Evolutionary conservation across 1,140 invertebrate genomes (phyloP).

Genomic region (Drosophila chauvacae): DNA sequence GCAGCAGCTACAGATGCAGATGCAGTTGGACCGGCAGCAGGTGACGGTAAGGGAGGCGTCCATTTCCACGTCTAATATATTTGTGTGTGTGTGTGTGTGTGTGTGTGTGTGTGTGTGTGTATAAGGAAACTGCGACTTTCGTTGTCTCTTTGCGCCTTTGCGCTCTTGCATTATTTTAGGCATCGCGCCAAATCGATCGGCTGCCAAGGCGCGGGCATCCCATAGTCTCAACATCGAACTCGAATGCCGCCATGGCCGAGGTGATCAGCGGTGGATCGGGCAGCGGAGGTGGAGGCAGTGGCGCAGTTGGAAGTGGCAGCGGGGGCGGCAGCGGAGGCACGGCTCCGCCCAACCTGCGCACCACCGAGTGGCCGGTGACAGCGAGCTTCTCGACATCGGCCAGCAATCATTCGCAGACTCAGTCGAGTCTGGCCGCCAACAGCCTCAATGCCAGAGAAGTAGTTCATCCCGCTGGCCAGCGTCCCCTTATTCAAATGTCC

Average conservation of each 20-base stretch:
- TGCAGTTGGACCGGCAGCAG: conserved; percentile 94
- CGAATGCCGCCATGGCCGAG: conserved; percentile 83
- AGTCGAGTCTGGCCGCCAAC: conserved; percentile 79
- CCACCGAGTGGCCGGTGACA: conserved; percentile 80
- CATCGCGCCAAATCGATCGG: conserved; percentile 93
- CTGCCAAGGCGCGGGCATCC: conserved; percentile 90
- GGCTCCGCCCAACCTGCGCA: conserved; percentile 71
- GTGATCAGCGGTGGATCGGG: conserved; percentile 69
- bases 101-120: conserved; percentile 42
- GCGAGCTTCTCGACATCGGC: conserved; percentile 70
- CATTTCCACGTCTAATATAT: conserved; percentile 10
- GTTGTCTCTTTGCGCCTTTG: conserved; percentile 35
- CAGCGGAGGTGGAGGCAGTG: conserved; percentile 51
- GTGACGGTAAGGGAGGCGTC: conserved; percentile 87
- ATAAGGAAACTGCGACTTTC: conserved; percentile 59
- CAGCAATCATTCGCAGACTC: conserved; percentile 80
- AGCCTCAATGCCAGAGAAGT: conserved; percentile 83
- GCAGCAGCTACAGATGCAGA: conserved; percentile 95
- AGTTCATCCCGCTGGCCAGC: conserved; percentile 41
- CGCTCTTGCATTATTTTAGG: conserved; percentile 85
- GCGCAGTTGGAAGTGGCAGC: conserved; percentile 64
- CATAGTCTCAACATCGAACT: conserved; percentile 84
- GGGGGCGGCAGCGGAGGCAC: conserved; percentile 59
- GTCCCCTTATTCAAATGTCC: conserved; percentile 8
- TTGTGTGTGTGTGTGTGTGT: conserved; percentile 45